Percentiles rank a stretch among this genome's conserved stretches.
Evolutionary conservation across 2,113 vertebrate genomes (phyloP).

Genomic region (Todiramphus saurophagus): DNA sequence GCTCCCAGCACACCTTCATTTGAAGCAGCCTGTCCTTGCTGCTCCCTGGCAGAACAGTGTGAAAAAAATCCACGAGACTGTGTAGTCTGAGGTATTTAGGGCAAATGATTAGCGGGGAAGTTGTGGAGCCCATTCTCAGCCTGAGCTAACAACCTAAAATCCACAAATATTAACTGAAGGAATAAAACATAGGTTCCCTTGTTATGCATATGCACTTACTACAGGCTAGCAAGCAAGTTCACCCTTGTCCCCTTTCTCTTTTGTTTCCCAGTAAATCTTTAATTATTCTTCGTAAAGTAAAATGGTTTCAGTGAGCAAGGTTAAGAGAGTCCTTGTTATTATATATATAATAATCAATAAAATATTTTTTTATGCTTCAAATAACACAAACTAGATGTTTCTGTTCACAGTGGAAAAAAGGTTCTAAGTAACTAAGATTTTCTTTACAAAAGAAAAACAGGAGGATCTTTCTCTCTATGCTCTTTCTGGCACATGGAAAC

Average conservation of each 20-base stretch:
- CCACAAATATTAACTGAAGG: neutral
- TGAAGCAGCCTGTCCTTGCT: neutral
- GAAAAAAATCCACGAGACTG: neutral
- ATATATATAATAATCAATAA: no score
- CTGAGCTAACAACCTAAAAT: neutral
- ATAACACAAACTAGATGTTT: neutral
- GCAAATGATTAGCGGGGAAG: fast-evolving
- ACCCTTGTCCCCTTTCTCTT: neutral
- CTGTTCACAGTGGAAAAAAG: neutral
- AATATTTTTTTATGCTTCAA: neutral
- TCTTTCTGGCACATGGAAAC: neutral
- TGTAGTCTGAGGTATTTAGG: neutral
- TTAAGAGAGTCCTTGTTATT: neutral
- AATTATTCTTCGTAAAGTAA: neutral
- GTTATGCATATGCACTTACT: neutral
- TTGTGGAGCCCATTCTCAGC: neutral
- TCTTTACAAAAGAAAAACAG: neutral
- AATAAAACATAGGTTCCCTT: neutral
- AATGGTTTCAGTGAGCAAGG: neutral
- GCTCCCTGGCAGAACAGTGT: neutral
- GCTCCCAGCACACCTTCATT: neutral
- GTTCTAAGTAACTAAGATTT: neutral
- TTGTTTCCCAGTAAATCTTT: neutral
- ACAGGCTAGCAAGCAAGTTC: neutral
- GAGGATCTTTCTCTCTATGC: neutral